phyloP scores from a whole-genome alignment of 2,113 vertebrate genomes.

The Phaethon lepturus region DNA sequence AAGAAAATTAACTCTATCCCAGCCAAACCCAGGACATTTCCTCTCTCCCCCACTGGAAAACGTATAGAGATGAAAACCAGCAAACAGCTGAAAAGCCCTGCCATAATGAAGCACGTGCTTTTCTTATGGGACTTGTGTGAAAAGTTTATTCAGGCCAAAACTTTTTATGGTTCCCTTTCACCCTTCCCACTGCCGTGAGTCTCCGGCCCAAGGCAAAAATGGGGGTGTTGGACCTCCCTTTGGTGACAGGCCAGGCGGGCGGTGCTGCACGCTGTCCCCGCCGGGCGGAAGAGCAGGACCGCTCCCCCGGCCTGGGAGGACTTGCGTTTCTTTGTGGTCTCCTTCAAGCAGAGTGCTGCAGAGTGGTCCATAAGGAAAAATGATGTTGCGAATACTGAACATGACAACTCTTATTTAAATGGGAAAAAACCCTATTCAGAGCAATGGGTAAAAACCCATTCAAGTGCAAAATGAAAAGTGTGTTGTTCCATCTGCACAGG shows the following conservation, averaged over 20 bases:
- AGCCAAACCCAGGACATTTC: no score
- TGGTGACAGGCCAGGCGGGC: not conserved
- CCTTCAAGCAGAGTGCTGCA: not conserved
- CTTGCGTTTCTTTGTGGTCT: not conserved
- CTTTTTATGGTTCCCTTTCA: not conserved
- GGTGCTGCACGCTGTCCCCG: not conserved
- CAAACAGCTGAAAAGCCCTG: not conserved
- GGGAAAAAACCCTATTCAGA: not conserved
- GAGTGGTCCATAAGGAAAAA: not conserved
- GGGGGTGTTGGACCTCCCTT: not conserved
- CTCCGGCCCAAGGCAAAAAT: not conserved
- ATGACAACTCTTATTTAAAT: not conserved
- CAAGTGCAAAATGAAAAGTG: not conserved
- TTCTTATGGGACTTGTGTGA: not conserved
- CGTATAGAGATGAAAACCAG: not conserved
- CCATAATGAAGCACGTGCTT: not conserved
- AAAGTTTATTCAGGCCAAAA: not conserved
- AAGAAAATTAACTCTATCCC: no score
- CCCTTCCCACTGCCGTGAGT: not conserved
- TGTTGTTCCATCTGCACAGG: not conserved
- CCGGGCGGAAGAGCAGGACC: not conserved
- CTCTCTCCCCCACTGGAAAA: not conserved
- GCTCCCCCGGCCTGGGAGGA: not conserved
- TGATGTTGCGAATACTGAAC: not conserved
- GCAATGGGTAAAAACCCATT: accelerated